Evolutionary conservation across 1,140 invertebrate genomes (phyloP), one percentile per base, ranked within the genome.

Genomic region (Delia radicum): DNA sequence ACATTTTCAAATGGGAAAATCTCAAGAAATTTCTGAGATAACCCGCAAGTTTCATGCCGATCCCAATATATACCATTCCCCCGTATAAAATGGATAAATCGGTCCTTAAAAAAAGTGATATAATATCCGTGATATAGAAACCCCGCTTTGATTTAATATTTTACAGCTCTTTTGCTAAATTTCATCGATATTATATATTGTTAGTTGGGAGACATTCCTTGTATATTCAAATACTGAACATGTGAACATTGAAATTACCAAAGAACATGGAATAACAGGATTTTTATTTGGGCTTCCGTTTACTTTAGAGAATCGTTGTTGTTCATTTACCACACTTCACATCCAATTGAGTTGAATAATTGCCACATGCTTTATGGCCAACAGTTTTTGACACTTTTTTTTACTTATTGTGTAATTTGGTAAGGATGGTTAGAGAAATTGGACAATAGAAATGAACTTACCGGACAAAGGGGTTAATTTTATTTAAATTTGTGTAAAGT

Each of bases 341-440:
- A 83, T 85, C 85, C 83, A 85, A 85, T 85, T 85, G 83, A 83
- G 82, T 85, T 85, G 83, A 85, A 85, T 85, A 85, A 85, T 85
- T 85, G 83, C 83, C 83, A 82, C 82, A 85, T 82, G 83, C 79
- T 84, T 84, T 84, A 83, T 84, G 82, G 80, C 83, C 83, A 84
- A 84, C 83, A 83, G 81, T 84, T 84, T 84, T 84, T 84, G 83
- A 84, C 83, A 84, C 82, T 84, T 84, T 82, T n/a, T n/a, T 73
- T 69, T 28, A 26, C 7, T 75, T 73, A 8, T 29, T 73, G 46
- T 29, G 21, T 28, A n/a, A 15, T 69, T n/a, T 18, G 18, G 4
- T 69, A 31, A 4, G 65, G 29, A 33, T n/a, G 21, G 18, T 10
- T n/a, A 21, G 8, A 2, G n/a, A n/a, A n/a, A n/a, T n/a, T n/a